Evolutionary conservation across 2,888 invertebrate genomes (phyloP).

Genomic region (Phalera bucephala): DNA sequence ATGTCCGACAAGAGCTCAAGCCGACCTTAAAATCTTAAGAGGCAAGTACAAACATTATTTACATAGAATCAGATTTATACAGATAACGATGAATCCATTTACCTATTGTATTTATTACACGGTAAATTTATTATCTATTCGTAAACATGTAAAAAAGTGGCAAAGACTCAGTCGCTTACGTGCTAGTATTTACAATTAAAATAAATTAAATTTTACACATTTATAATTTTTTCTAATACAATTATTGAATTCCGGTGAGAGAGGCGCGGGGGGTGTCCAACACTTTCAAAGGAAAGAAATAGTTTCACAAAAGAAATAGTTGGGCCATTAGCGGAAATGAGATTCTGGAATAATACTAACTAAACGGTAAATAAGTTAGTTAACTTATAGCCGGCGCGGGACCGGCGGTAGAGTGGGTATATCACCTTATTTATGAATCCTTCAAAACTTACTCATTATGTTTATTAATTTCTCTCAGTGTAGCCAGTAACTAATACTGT

Average conservation of each 20-base stretch:
- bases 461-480: too few relatives aligned
- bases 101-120: slow-evolving; percentile 32
- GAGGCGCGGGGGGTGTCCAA: slow-evolving; percentile 12
- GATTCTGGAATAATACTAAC: slow-evolving; percentile 11
- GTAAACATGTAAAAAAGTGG: slow-evolving; percentile 81
- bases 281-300: background rate
- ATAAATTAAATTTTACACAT: slow-evolving; percentile 22
- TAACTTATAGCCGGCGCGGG: slow-evolving; percentile 11
- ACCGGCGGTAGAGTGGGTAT: too few relatives aligned
- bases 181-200: slow-evolving; percentile 67
- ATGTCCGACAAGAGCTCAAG: slow-evolving; percentile 14
- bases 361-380: slow-evolving; percentile 12
- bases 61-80: slow-evolving; percentile 58
- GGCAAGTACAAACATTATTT: slow-evolving; percentile 68
- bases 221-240: slow-evolving; percentile 13
- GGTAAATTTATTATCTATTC: slow-evolving; percentile 52
- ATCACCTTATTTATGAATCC: too few relatives aligned
- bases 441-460: too few relatives aligned
- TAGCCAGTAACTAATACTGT: too few relatives aligned
- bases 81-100: slow-evolving; percentile 55
- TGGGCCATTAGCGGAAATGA: slow-evolving; percentile 16
- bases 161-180: slow-evolving; percentile 78
- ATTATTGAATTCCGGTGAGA: slow-evolving; percentile 5
- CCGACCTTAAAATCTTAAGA: slow-evolving; percentile 47
- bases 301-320: slow-evolving; percentile 15